Percentiles rank a stretch among this genome's conserved stretches.
phyloP scores from a whole-genome alignment of 1,140 invertebrate species.

The Ridgeia piscesae region DNA sequence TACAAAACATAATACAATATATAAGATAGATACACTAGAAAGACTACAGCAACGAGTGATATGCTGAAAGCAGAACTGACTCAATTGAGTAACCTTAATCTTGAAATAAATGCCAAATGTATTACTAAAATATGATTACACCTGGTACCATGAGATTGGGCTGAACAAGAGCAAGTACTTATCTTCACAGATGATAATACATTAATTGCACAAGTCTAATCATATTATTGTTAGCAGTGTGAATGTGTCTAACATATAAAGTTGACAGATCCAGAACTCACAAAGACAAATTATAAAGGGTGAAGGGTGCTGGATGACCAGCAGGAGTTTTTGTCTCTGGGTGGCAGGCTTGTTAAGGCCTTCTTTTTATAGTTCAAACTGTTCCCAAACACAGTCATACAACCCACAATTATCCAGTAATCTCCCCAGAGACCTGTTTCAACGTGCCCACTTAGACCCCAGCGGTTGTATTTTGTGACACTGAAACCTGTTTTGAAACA shows the following conservation, averaged over 20 bases:
- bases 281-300: neutral
- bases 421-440: neutral
- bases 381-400: neutral
- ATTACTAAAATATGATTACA: neutral
- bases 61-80: too few relatives aligned
- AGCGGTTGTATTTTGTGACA: neutral
- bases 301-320: neutral
- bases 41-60: neutral
- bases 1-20: neutral
- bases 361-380: too few relatives aligned
- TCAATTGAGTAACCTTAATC: neutral
- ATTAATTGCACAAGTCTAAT: neutral
- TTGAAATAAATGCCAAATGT: neutral
- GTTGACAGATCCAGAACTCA: neutral
- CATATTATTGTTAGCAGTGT: neutral
- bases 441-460: neutral
- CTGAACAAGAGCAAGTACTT: neutral
- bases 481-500: neutral
- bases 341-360: neutral
- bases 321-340: neutral
- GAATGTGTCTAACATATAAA: neutral
- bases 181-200: neutral
- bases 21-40: neutral
- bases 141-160: too few relatives aligned
- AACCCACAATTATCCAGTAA: neutral